Evolutionary conservation across 2,888 invertebrate species (phyloP), one percentile per base, ranked within the genome.

Genomic region (Tetheella fluctuosa): DNA sequence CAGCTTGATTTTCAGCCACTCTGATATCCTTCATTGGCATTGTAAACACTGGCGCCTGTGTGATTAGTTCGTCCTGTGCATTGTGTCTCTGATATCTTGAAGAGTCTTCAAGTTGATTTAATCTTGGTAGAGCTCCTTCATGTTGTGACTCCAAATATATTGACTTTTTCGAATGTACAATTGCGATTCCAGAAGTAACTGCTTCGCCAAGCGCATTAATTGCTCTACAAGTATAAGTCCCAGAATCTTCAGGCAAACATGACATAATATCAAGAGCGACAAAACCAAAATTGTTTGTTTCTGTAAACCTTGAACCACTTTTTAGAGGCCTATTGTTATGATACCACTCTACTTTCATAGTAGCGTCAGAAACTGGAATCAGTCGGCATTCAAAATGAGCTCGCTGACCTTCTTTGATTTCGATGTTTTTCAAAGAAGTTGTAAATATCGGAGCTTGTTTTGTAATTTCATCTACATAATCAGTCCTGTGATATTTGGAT

Each of bases 231-330:
- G 98, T 99, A 84, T 99, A 99, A 0, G 96, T 97, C 55, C 99
- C 99, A 17, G 97, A 97, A 93, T 99, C 99, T 85, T 99, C 99
- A 10, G 99, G 97, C 79, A 98, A 96, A 63, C 98, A 97, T 73
- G 98, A 97, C 94, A 98, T 95, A 73, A 99, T 98, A 83, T 99
- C 99, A 62, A 99, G 93, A 25, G 99, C 98, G 15, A 99, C 99
- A 84, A 98, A 99, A 53, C 99, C 99, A 85, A 99, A 99, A 89
- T 98, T 99, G 81, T 98, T 97, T 10, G 98, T 98, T 89, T 99
- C 98, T 13, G 97, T 97, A 86, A 99, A 99, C 75, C 99, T 95
- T 8, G 98, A 98, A 52, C 99, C 98, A 66, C 97, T 97, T 88
- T 98, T 98, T 0, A 98, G 94, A 0, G 98, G 97, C 70, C 95